Conservation (phyloP, 2,113 vertebrate genomes). For the Dipodomys spectabilis region DNA sequence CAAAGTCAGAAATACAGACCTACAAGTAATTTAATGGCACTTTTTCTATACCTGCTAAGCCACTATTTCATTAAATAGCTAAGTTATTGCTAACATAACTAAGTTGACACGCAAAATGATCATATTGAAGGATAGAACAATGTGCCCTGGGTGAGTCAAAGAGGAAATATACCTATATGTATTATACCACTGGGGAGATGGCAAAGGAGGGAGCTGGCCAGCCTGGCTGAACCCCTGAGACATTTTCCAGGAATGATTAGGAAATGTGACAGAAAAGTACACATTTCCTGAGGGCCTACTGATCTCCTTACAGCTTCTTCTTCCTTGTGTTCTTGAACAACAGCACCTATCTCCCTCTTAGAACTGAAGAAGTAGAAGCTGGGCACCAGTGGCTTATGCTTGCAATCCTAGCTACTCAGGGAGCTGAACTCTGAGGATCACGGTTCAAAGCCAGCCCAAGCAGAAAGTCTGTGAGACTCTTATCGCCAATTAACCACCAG, state of each 20-base stretch:
- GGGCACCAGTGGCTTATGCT: too few relatives aligned
- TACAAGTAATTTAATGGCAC: not conserved
- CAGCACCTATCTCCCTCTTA: not conserved
- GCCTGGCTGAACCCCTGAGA: not conserved
- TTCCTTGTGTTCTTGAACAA: not conserved
- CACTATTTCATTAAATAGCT: not conserved
- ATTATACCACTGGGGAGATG: rapidly evolving
- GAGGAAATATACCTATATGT: not conserved
- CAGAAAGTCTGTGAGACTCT: too few relatives aligned
- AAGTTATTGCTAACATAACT: not conserved
- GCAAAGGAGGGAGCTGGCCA: not conserved
- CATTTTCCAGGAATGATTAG: not conserved
- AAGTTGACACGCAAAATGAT: not conserved
- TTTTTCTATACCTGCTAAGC: not conserved
- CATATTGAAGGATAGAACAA: not conserved
- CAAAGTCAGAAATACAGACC: not conserved
- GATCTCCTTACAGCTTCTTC: not conserved
- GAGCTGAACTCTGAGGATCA: too few relatives aligned
- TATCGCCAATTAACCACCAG: too few relatives aligned
- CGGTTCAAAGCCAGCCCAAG: too few relatives aligned
- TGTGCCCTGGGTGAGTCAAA: not conserved
- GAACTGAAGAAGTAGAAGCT: not conserved
- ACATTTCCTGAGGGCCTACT: not conserved
- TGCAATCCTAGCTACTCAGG: too few relatives aligned
- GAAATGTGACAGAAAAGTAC: not conserved